phyloP scores from a whole-genome alignment of 2,888 invertebrate genomes.

The Cheilosia soror region DNA sequence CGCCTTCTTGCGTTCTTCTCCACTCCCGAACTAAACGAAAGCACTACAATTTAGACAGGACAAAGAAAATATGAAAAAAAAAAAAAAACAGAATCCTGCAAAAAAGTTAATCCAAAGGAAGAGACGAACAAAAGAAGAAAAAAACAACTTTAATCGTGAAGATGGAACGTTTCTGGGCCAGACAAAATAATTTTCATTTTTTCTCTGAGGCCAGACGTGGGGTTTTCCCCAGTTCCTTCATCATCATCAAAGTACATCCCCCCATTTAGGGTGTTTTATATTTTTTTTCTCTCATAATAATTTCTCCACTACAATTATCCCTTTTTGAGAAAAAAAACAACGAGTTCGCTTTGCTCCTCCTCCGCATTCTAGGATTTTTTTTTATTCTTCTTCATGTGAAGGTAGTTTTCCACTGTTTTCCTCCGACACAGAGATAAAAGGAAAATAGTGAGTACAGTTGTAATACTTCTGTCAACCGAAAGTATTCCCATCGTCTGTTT shows the following conservation, averaged over 20 bases:
- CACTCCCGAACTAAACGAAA: slow-evolving; percentile 62
- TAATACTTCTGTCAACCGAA: slow-evolving; percentile 64
- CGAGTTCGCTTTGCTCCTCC: slow-evolving; percentile 24
- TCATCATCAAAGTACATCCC: slow-evolving; percentile 68
- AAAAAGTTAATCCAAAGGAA: slow-evolving; percentile 63
- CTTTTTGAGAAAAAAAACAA: slow-evolving; percentile 24
- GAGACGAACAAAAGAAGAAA: slow-evolving; percentile 22
- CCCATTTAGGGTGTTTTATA: slow-evolving; percentile 44
- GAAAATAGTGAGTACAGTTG: slow-evolving; percentile 44
- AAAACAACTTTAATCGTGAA: slow-evolving; percentile 70
- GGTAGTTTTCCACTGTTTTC: slow-evolving; percentile 52
- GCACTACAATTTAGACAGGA: slow-evolving; percentile 74
- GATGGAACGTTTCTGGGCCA: slow-evolving; percentile 76
- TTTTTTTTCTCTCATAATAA: slow-evolving; percentile 51
- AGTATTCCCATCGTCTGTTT: slow-evolving; percentile 60
- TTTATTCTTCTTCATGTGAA: slow-evolving; percentile 13
- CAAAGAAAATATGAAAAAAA: slow-evolving; percentile 57
- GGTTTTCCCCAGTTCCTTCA: slow-evolving; percentile 72
- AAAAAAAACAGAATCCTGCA: slow-evolving; percentile 17
- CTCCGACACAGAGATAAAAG: slow-evolving; percentile 52
- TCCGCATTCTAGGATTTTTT: not conserved
- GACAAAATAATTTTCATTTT: slow-evolving; percentile 71
- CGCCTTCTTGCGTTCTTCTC: slow-evolving; percentile 57
- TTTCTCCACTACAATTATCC: slow-evolving; percentile 59
- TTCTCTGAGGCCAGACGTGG: slow-evolving; percentile 67